Evolutionary conservation across 2,797 vertebrate genomes (phyloP).

Genomic region (Apogon talboti): DNA sequence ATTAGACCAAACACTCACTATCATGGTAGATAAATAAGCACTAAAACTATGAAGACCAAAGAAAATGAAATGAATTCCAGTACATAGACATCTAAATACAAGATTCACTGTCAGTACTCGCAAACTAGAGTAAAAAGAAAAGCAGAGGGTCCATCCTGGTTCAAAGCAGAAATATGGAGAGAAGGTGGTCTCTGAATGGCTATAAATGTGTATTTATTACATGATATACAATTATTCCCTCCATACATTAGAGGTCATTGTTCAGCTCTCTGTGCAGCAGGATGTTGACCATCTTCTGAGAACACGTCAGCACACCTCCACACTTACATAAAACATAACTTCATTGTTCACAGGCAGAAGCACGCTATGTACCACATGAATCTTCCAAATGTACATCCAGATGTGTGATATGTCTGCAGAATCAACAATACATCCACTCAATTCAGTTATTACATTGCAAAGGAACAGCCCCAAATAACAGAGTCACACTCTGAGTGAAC

Average conservation of each 20-base stretch:
- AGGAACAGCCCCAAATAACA: constrained; percentile 3
- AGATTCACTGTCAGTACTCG: background rate
- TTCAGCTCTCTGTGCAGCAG: constrained; percentile 5
- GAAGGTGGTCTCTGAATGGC: too few relatives aligned
- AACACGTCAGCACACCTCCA: constrained; percentile 18
- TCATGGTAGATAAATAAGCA: background rate
- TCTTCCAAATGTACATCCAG: constrained; percentile 38
- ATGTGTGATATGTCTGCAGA: constrained; percentile 49
- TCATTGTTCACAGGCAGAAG: constrained; percentile 35
- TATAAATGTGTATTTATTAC: too few relatives aligned
- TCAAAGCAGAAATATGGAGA: constrained; percentile 1
- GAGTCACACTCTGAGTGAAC: constrained; percentile 13
- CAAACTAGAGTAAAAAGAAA: background rate
- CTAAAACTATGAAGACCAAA: background rate
- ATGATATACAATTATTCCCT: too few relatives aligned
- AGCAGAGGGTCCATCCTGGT: background rate
- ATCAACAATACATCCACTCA: constrained; percentile 25
- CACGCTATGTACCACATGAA: constrained; percentile 41
- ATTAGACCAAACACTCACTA: background rate
- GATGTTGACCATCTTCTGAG: constrained; percentile 12
- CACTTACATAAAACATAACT: constrained; percentile 23
- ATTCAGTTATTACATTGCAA: constrained; percentile 4
- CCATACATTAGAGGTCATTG: background rate
- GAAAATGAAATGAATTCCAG: background rate
- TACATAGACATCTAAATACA: background rate